Evolutionary conservation across 2,888 invertebrate species (phyloP), one percentile per base, ranked within the genome.

Genomic region (Eudemis profundana): DNA sequence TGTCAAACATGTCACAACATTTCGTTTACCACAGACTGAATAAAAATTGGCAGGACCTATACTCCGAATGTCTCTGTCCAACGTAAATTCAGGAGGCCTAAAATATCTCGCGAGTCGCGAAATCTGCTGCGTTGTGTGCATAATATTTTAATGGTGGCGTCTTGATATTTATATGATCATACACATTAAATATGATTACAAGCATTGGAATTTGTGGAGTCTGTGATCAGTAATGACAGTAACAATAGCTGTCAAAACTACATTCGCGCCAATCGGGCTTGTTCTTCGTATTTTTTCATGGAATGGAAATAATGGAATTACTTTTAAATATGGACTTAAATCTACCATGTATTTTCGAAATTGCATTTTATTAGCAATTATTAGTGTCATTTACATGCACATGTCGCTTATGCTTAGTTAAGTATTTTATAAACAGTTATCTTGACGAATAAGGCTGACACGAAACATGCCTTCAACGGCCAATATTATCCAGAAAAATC

Each of bases 381-480:
- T n/a, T n/a, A n/a, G 21, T 49, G 27, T 46, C 7, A 4, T 46
- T 46, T n/a, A 23, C 46, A n/a, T 27, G 14, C 27, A 49, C 5
- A 15, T 17, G 15, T 33, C 29, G 10, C 12, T 17, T 7, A 50
- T 29, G n/a, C n/a, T n/a, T n/a, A n/a, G n/a, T n/a, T n/a, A n/a
- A n/a, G n/a, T n/a, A n/a, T 12, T 21, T 19, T 21, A 4, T 21
- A 17, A 10, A 8, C 8, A 33, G 33, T 5, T 33, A 44, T 56
- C 29, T 42, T 29, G 27, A 56, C 12, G 3, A 33, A 8, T 10
- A 10, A 10, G 8, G 10, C 7, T 7, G 7, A 8, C 10, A 8
- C 7, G 14, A 57, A 57, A 8, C 19, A 64, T 64, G 64, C 64
- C 64, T 23, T 51, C 57, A 10, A 42, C 47, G 12, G 23, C 56